Evolutionary conservation across 2,113 vertebrate species (phyloP).

Genomic region (Laticauda colubrina): DNA sequence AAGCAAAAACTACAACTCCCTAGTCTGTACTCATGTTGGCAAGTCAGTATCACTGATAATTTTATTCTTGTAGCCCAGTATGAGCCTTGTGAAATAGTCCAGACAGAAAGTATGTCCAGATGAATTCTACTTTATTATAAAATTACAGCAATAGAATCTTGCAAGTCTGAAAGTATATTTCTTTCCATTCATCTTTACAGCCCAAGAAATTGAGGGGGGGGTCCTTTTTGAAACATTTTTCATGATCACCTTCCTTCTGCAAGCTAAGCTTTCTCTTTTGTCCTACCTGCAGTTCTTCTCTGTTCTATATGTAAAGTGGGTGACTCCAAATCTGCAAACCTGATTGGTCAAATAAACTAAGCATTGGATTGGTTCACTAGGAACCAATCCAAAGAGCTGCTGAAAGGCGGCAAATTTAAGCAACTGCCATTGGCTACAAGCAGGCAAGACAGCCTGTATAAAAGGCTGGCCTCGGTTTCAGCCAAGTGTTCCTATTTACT

Average conservation of each 20-base stretch:
- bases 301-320: too few relatives aligned
- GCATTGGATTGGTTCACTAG: too few relatives aligned
- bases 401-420: too few relatives aligned
- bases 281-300: background rate
- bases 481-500: too few relatives aligned
- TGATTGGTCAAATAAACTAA: too few relatives aligned
- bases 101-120: background rate
- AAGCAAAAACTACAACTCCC: background rate
- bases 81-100: background rate
- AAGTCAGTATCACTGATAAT: background rate
- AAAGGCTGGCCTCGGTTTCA: too few relatives aligned
- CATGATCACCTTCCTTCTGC: background rate
- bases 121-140: background rate
- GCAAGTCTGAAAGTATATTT: background rate
- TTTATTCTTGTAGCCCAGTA: background rate
- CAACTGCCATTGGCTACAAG: too few relatives aligned
- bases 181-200: background rate
- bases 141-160: background rate
- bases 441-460: too few relatives aligned
- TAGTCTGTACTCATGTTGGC: background rate
- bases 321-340: too few relatives aligned
- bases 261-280: background rate
- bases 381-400: too few relatives aligned
- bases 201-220: background rate
- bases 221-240: background rate